Evolutionary conservation across 1,140 invertebrate species (phyloP), one percentile per base, ranked within the genome.

Genomic region (Drosophila quadrilineata): DNA sequence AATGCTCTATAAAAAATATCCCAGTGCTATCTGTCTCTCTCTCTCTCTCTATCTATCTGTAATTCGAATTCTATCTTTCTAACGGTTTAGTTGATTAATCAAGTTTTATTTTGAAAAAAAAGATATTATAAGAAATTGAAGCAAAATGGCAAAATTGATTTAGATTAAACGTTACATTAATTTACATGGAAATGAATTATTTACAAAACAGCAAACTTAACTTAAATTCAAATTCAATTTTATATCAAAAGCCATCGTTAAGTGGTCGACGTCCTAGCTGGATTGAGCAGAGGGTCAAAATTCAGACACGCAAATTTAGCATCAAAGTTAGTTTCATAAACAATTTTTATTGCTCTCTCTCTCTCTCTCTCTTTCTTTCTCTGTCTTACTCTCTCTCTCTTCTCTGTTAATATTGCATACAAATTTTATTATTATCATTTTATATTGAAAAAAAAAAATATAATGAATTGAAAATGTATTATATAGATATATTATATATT

Each of bases 231-330:
- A 80, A 76, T 54, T 69, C 63, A 84, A 80, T 77, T 69, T 14
- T 60, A 63, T 66, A 66, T 38, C 69, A 79, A 87, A 89, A 89
- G 87, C 87, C 87, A 89, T 89, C 87, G 65, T 87, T 89, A 76
- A 88, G 87, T 89, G 87, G 87, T 89, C 87, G 87, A 89, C 87
- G 87, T 89, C 80, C 84, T 79, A 89, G 87, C 86, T 89, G 87
- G 87, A 89, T 89, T 89, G 87, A 89, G 72, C 87, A 89, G 85
- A 89, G 87, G 87, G 87, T 89, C 87, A 89, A 89, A 89, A 88
- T 89, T 87, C 87, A 89, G 79, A 89, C 87, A 85, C 82, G 87
- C 86, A 89, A 89, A 89, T 89, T 89, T 89, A 89, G 87, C 88
- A 89, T 89, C 87, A 89, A 89, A 89, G 87, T 89, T 89, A 89